Evolutionary conservation across 2,888 invertebrate genomes (phyloP), one percentile per base, ranked within the genome.

Genomic region (Sphaeridia pumilis): DNA sequence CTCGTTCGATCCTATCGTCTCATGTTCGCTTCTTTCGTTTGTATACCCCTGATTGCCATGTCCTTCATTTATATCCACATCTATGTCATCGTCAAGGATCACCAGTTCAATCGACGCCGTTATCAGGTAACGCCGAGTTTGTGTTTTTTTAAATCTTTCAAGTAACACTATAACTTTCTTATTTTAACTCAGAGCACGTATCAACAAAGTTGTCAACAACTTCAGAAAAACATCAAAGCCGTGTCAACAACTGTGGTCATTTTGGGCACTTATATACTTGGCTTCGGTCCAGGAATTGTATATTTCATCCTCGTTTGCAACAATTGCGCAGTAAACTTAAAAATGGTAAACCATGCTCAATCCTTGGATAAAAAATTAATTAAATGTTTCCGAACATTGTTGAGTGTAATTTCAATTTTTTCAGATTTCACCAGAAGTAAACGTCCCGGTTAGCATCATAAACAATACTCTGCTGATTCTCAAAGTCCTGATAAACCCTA

Each of bases 231-330:
- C 51, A 66, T 69, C 27, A 76, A 78, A 66, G 79, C 80, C 5
- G 72, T 80, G 36, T 71, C 75, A 61, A 81, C 81, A 1, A 81
- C 81, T 0, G 69, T 80, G 28, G 70, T 80, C 46, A 80, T 81
- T 58, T 70, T 81, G 27, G 79, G 80, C 4, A 73, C 74, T 1
- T 79, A 77, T 65, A 57, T 72, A 20, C 65, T 79, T 14, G 79
- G 80, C 1, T 79, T 79, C 78, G 71, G 78, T 68, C 82, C 81
- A 0, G 80, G 77, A 0, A 73, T 76, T 2, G 63, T 78, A 5
- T 70, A 74, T 54, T 79, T 73, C 68, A 69, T 76, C 24, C 67
- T 81, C n/a, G 72, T 76, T 44, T 81, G 81, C 67, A 66, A 71
- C 46, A 73, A 74, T 63, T 77, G 76, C 57, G 57, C 67, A 31